phyloP scores from a whole-genome alignment of 2,113 vertebrate genomes.

The Brienomyrus brachyistius region DNA sequence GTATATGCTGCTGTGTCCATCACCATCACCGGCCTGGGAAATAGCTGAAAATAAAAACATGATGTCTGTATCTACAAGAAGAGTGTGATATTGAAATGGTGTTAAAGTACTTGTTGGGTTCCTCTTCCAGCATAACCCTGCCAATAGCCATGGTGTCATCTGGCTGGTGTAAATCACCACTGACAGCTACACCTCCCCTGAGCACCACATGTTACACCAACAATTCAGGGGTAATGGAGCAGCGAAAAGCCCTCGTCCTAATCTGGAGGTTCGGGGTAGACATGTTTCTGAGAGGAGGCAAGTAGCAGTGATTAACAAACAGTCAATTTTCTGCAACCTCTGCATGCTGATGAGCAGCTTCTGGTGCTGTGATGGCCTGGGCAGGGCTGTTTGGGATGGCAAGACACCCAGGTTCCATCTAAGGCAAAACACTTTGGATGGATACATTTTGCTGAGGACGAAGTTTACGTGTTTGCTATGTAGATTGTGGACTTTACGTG shows the following conservation, averaged over 20 bases:
- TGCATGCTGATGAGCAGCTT: slow-evolving; percentile 46
- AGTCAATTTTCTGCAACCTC: slow-evolving; percentile 41
- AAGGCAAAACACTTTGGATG: not conserved
- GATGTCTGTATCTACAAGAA: not conserved
- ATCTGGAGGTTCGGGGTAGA: slow-evolving; percentile 27
- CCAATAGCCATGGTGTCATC: slow-evolving; percentile 56
- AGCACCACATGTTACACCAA: slow-evolving; percentile 78
- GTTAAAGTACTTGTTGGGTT: not conserved
- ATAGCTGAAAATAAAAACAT: not conserved
- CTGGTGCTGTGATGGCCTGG: not conserved
- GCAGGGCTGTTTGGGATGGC: not conserved
- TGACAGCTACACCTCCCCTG: slow-evolving; percentile 82
- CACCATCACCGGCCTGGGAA: not conserved
- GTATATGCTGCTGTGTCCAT: not conserved
- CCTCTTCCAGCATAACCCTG: slow-evolving; percentile 11
- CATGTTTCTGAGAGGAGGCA: not conserved
- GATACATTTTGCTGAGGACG: not conserved
- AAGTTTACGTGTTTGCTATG: not conserved
- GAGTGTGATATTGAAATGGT: not conserved
- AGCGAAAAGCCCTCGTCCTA: slow-evolving; percentile 34
- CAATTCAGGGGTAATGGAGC: slow-evolving; percentile 86
- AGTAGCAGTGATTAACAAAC: slow-evolving; percentile 39
- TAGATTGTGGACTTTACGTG: not conserved
- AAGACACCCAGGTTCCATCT: not conserved
- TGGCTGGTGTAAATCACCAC: slow-evolving; percentile 73